Evolutionary conservation across 2,797 vertebrate species (phyloP).

Genomic region (Picus viridis): DNA sequence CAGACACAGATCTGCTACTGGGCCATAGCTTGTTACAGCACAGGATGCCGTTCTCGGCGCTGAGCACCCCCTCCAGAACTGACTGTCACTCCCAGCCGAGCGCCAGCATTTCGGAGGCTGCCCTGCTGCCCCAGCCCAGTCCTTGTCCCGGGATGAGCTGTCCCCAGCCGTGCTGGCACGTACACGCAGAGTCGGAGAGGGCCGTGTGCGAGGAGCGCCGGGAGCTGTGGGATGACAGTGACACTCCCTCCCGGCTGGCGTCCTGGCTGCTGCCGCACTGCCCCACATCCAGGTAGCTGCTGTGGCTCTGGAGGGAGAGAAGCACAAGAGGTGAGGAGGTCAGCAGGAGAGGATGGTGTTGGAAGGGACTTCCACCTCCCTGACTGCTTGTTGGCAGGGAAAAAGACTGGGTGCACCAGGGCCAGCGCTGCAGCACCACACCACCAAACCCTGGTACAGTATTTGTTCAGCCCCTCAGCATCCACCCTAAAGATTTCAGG

Average conservation of each 20-base stretch:
- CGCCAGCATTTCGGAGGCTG: fast-evolving
- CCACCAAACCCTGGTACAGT: fast-evolving
- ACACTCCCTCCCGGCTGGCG: conserved; percentile 72
- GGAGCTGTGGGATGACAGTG: conserved; percentile 84
- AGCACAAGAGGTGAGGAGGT: fast-evolving
- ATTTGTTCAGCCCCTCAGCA: fast-evolving
- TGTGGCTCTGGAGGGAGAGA: conserved; percentile 80
- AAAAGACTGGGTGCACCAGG: not conserved
- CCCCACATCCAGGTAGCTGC: conserved; percentile 80
- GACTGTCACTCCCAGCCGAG: fast-evolving
- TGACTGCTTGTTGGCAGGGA: fast-evolving
- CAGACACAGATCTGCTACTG: fast-evolving
- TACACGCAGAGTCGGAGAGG: conserved; percentile 83
- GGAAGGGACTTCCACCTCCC: too few relatives aligned
- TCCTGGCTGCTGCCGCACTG: conserved; percentile 53
- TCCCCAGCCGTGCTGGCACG: fast-evolving
- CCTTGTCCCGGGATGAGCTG: fast-evolving
- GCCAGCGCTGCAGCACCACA: not conserved
- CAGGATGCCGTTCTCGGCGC: fast-evolving
- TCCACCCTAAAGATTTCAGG: not conserved
- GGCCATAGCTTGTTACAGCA: fast-evolving
- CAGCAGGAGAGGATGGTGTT: not conserved
- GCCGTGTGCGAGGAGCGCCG: conserved; percentile 82
- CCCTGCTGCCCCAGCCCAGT: not conserved
- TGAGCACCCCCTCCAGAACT: fast-evolving